These are phyloP conservation scores for Volucella bombylans DNA, from an alignment of 2,888 invertebrate genomes.

Conservation along the genomic window DNA sequence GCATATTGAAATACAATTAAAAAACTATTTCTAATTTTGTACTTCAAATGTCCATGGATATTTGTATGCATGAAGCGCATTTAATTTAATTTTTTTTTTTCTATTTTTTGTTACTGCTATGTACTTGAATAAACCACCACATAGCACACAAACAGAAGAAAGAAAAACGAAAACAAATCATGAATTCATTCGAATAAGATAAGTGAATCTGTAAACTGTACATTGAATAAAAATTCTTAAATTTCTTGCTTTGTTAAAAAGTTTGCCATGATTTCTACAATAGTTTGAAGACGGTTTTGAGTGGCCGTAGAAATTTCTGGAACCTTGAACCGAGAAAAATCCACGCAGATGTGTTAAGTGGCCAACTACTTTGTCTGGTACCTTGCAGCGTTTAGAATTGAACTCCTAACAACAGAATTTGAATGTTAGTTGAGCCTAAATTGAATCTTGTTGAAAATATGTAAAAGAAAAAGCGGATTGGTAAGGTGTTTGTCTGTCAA, in stretches of 20 bases:
- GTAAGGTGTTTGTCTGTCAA: no score
- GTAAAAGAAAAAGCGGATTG: no score
- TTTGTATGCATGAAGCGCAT: conserved; percentile 52
- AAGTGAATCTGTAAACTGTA: conserved; percentile 38
- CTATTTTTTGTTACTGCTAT: conserved; percentile 29
- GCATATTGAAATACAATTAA: conserved; percentile 56
- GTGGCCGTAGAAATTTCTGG: no score
- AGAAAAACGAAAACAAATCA: conserved; percentile 30
- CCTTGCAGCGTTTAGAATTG: no score
- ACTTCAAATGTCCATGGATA: conserved; percentile 50
- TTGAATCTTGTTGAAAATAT: no score
- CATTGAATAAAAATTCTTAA: conserved; percentile 38
- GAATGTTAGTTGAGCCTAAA: no score
- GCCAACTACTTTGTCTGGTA: no score
- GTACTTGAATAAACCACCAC: conserved; percentile 46
- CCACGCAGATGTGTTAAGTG: no score
- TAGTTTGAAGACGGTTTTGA: not conserved
- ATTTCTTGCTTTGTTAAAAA: conserved; percentile 10
- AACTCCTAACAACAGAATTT: no score
- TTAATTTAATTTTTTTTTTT: conserved; percentile 12
- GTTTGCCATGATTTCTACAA: not conserved
- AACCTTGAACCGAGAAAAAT: no score
- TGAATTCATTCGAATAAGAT: conserved; percentile 31
- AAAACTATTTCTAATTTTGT: conserved; percentile 67
- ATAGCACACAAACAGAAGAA: not conserved